Base-by-base conservation (phyloP, 1,140 invertebrate genomes). In the Drosophila hydei region DNA sequence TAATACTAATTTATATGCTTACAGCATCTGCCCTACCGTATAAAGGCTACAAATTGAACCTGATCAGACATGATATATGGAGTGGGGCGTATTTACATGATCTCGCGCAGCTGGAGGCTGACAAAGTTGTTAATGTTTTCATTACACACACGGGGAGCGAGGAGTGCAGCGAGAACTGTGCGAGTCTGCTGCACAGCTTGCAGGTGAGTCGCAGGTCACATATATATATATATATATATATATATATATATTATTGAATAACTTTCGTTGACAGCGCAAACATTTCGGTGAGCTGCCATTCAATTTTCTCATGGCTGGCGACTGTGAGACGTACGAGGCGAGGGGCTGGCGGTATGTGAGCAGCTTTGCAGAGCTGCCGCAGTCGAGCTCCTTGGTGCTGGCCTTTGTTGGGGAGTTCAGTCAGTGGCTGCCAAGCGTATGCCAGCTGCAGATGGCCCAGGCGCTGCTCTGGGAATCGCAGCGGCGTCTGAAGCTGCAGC, bases 261-360 rank as follows among this genome's bases (percentile, higher is more conserved):
- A 43, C 6, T 30, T 9, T 8, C 12, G 40, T 9, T 42, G 16
- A 5, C 55, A 85, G 80, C 8, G 6, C 7, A 18, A 38, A 0
- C 50, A 38, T 16, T n/a, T 45, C n/a, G 73, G 56, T 23, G 88
- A 91, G 56, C 58, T 91, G 9, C 90, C 89, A 1, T 91, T 83
- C 23, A 91, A 91, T 30, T 91, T 91, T 21, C 51, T 91, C 2
- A 75, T 91, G 42, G 69, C 81, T 0, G 76, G 89, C 6, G 83
- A 91, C 58, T 89, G 89, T 23, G 72, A 77, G 54, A 59, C 70
- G 0, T 91, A 89, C 27, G 90, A 90, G 68, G 83, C 75, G 12
- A 62, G 77, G 5, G 90, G 90, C 16, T 91, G 90, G 90, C 51
- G 51, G 2, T 78, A 89, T 51, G 56, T 61, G 48, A 91, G 77